Base-by-base conservation (phyloP, 2,113 vertebrate genomes). In the Gasterosteus aculeatus region DNA sequence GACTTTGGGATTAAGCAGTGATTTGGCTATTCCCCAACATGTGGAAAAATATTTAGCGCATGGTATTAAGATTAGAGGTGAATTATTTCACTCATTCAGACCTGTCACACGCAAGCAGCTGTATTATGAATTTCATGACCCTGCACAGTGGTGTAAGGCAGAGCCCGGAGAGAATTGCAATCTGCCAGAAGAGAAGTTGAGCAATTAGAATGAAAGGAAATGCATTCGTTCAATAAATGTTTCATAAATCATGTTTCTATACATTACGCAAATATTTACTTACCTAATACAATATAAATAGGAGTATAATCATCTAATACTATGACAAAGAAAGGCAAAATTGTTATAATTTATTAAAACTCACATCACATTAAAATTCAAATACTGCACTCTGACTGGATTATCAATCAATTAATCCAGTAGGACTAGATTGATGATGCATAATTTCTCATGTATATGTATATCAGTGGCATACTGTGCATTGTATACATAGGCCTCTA, bases 111-210 rank as follows among this genome's bases (percentile, higher is more conserved):
- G 2, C 57, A 75, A 47, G 58, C 66, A 72, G 78, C 72, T 81
- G 76, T 78, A 83, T 87, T 87, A 89, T 91, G 69, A 87, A 91
- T 84, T 78, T 47, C 72, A 65, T 84, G 72, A 81, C 18, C 26
- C 33, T 44, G 44, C 10, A 8, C 75, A 29, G n/a, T 29, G 63
- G 19, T 68, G 72, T 57, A 70, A 54, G 60, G 61, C 78, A 31
- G 65, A 7, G 65, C 41, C 19, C 41, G 14, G 31, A 65, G 47
- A 69, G 44, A 68, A 46, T 16, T 41, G 65, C 35, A 68, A 65
- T 74, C 65, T 63, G 10, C 47, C 41, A 35, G 29, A 58, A 69
- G 38, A 42, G 29, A 51, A 9, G 38, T 53, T 69, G 35, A 68
- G 57, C 1, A 62, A 2, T 10, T 33, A 42, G 16, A 38, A 60